Base-by-base conservation (phyloP, 2,888 invertebrate genomes). In the Ochropacha duplaris region DNA sequence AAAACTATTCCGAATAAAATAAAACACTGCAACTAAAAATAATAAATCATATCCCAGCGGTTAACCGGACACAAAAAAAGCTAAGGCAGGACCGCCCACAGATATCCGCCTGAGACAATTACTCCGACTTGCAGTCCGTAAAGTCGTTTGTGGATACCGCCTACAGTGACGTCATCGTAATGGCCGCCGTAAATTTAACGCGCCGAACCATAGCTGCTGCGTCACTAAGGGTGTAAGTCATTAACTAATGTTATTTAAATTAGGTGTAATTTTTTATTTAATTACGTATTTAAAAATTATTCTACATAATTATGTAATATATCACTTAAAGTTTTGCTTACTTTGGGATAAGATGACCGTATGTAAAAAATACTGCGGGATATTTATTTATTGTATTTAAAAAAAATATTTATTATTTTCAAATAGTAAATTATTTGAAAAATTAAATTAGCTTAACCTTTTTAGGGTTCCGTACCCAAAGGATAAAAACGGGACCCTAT, bases 151-250 rank as follows among this genome's bases (percentile, higher is more conserved):
- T 74, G 62, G 68, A 65, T 64, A 70, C 72, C 72, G 70, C 71
- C 70, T 67, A 71, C 69, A 65, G 76, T 77, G 75, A 77, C 76
- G 75, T 72, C 74, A 71, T 71, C 68, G 67, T 75, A 76, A 74
- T 74, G 71, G 71, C 69, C 50, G 65, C 68, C 69, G 69, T 75
- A 83, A 83, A 82, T 83, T 77, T 73, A 70, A 74, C 71, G 74
- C 72, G 55, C 65, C 66, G 69, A 74, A 71, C 74, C 69, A 63
- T 66, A 19, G 44, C 44, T 44, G 66, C 64, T 68, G 58, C 60
- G 68, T 69, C 71, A 64, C 67, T 60, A 19, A 19, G 16, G 44
- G 44, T 44, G 19, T 44, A 44, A 44, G 44, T 44, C 44, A 44
- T 19, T 19, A 44, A 44, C 44, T 44, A 9, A 39, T 9, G 8